phyloP scores from a whole-genome alignment of 2,888 invertebrate genomes.

The Oxytorus armatus region DNA sequence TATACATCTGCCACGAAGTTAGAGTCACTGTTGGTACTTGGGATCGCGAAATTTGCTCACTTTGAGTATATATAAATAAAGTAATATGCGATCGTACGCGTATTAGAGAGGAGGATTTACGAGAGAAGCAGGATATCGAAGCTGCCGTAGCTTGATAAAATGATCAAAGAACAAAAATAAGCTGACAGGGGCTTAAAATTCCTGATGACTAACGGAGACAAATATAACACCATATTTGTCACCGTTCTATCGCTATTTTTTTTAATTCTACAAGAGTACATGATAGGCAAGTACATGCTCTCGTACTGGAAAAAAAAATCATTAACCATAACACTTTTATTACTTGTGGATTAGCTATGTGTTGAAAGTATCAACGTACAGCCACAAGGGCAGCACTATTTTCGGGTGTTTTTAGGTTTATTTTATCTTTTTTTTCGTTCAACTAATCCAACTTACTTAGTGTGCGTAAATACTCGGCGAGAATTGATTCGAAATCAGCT shows the following conservation, averaged over 20 bases:
- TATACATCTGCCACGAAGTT: slow-evolving; percentile 66
- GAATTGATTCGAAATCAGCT: slow-evolving; percentile 33
- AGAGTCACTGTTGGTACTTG: slow-evolving; percentile 67
- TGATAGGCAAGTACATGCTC: neutral
- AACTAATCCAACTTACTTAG: slow-evolving; percentile 13
- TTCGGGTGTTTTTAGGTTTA: neutral
- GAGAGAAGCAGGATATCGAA: slow-evolving; percentile 26
- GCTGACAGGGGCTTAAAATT: slow-evolving; percentile 33
- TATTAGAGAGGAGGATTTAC: slow-evolving; percentile 10
- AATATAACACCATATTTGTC: slow-evolving; percentile 43
- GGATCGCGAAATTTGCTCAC: slow-evolving; percentile 78
- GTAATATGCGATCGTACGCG: slow-evolving; percentile 29
- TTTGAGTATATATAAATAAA: slow-evolving; percentile 62
- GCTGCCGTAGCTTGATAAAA: slow-evolving; percentile 50
- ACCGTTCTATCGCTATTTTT: slow-evolving; percentile 37
- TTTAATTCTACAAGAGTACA: slow-evolving; percentile 39
- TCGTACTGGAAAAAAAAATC: slow-evolving; percentile 9
- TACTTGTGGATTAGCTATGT: no score
- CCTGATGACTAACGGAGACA: slow-evolving; percentile 41
- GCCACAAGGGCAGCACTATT: neutral
- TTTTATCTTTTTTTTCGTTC: neutral
- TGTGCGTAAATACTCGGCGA: slow-evolving; percentile 30
- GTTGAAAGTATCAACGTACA: neutral
- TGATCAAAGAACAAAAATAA: slow-evolving; percentile 25
- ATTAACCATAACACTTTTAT: no score